These are phyloP conservation scores for Tupiocoris notatus DNA, from an alignment of 2,888 invertebrate genomes.

Conservation along the genomic window DNA sequence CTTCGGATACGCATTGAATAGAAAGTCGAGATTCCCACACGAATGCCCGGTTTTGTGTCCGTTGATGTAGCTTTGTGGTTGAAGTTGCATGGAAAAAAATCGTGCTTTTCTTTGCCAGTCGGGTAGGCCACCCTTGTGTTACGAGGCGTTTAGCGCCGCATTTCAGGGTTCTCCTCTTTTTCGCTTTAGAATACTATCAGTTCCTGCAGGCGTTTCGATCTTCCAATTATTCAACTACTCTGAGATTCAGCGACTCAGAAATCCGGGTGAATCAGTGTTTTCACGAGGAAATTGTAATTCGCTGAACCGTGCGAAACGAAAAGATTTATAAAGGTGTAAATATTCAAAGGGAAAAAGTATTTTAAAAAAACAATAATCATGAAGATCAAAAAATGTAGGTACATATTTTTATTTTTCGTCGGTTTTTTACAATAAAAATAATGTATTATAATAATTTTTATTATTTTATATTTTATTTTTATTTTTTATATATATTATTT, in stretches of 20 bases:
- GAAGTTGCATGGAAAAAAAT: background rate
- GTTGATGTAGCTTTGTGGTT: background rate
- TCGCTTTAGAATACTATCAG: constrained; percentile 31
- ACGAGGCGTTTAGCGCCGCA: constrained; percentile 30
- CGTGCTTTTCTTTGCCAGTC: constrained; percentile 21
- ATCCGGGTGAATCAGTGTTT: too few species aligned
- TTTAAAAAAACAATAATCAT: too few species aligned
- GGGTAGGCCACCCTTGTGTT: constrained; percentile 23
- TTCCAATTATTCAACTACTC: background rate
- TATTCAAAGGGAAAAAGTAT: background rate
- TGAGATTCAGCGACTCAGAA: background rate
- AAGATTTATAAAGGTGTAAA: background rate
- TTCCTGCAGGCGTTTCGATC: background rate
- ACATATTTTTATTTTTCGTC: too few species aligned
- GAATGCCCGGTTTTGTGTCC: constrained; percentile 38
- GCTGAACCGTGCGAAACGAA: background rate
- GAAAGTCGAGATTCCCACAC: constrained; percentile 33
- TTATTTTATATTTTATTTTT: too few species aligned
- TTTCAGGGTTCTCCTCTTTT: constrained; percentile 32
- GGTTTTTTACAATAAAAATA: too few species aligned
- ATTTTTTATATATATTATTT: too few species aligned
- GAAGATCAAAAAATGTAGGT: too few species aligned
- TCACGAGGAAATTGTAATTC: background rate
- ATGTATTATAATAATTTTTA: too few species aligned
- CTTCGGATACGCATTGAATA: background rate